Evolutionary conservation across 2,888 invertebrate species (phyloP).

Genomic region (Sinopyrophorus schimmeli): DNA sequence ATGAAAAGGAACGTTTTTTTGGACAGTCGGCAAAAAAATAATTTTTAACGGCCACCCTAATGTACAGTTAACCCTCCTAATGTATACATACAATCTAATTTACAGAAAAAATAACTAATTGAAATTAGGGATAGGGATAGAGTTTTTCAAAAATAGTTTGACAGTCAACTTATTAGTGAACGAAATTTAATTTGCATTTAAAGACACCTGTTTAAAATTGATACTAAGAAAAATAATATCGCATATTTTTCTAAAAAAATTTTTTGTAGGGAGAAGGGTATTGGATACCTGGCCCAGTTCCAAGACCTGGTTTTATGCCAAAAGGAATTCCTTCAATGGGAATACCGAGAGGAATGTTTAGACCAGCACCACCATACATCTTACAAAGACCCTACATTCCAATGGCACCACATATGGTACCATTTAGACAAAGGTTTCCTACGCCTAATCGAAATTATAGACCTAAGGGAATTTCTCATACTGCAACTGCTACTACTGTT

Average conservation of each 20-base stretch:
- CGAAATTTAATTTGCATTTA: not conserved
- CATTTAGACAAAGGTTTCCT: conserved; percentile 16
- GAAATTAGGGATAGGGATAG: too few relatives aligned
- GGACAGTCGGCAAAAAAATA: too few relatives aligned
- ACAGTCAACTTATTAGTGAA: not conserved
- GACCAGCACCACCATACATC: conserved; percentile 15
- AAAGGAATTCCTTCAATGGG: conserved; percentile 13
- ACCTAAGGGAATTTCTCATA: not conserved
- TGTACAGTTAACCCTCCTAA: too few relatives aligned
- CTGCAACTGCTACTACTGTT: not conserved
- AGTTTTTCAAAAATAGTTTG: too few relatives aligned
- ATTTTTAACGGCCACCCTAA: too few relatives aligned
- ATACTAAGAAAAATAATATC: not conserved
- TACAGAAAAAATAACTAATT: too few relatives aligned
- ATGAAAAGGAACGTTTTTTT: too few relatives aligned
- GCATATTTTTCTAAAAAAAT: not conserved
- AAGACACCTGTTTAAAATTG: not conserved
- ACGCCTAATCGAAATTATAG: conserved; percentile 8
- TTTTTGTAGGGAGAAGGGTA: conserved; percentile 17
- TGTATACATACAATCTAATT: too few relatives aligned
- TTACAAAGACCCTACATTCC: conserved; percentile 18
- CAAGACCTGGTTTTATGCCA: conserved; percentile 22
- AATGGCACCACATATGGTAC: conserved; percentile 15
- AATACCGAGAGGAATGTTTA: conserved; percentile 12
- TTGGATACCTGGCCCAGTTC: conserved; percentile 22